Base-by-base conservation (phyloP, 2,888 invertebrate genomes). In the Didymodactylos carnosus region DNA sequence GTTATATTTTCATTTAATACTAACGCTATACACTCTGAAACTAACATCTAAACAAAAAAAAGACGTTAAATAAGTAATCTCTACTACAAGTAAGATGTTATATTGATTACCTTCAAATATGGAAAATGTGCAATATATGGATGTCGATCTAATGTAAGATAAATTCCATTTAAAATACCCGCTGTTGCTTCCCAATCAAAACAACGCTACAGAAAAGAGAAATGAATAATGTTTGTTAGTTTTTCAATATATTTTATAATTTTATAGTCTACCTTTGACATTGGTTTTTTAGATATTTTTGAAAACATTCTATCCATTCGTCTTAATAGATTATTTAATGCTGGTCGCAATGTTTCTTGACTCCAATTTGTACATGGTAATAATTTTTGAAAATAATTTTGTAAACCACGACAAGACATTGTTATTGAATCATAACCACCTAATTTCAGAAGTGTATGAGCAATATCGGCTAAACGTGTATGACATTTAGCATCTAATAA, bases 311-410 rank as follows among this genome's bases (percentile, higher is more conserved):
- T 94, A 82, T 98, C 98, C 14, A 98, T 86, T 76, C 98, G 86
- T 41, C 95, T 86, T 35, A 98, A 84, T 76, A 98, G 92, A 78
- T 91, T 91, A 69, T 91, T 91, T 19, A 98, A 86, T 0, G 95
- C 91, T 13, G 95, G 94, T 76, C 94, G 86, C 82, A 95, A 87
- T 0, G 91, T 88, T 80, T 94, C 93, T 79, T 91, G 91, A 0
- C 91, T 89, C 94, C 98, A 98, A 81, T 98, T 95, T 0, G 93
- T 94, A 0, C 91, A 89, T 0, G 97, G 97, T 73, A 98, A 85
- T 72, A 98, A 83, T 70, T 83, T 80, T 72, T 80, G 78, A 81
- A 85, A 84, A 77, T 85, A 85, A 73, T 83, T 84, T 80, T 93
- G 92, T 0, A 97, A 85, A 0, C 95, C 95, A 41, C 91, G 87